Evolutionary conservation across 2,113 vertebrate species (phyloP).

Genomic region (Psilopsiagon aymara): DNA sequence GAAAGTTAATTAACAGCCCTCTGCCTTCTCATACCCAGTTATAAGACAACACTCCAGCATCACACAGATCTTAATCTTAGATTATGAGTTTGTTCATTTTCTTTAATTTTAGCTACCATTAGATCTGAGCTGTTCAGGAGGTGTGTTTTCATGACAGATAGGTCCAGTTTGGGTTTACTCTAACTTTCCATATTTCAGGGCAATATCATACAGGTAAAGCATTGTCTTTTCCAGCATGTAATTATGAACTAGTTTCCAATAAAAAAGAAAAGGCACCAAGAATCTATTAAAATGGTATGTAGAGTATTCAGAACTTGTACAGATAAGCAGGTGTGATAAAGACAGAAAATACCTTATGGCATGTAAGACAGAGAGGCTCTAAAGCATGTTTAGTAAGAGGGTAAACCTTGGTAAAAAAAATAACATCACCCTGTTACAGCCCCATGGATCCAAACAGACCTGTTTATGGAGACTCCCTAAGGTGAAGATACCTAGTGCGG

Average conservation of each 20-base stretch:
- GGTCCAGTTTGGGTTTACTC: neutral
- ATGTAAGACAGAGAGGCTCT: neutral
- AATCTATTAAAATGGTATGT: neutral
- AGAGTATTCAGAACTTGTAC: neutral
- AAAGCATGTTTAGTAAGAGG: neutral
- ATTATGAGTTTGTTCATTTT: neutral
- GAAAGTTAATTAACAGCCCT: slow-evolving; percentile 66
- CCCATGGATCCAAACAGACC: neutral
- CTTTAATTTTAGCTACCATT: neutral
- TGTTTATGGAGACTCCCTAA: neutral
- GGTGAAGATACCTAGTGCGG: neutral
- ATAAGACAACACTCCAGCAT: neutral
- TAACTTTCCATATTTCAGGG: neutral
- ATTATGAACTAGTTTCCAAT: neutral
- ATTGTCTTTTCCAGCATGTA: neutral
- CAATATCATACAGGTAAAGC: neutral
- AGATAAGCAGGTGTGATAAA: neutral
- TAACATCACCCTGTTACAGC: neutral
- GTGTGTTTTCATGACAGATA: neutral
- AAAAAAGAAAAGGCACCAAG: neutral
- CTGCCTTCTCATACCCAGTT: slow-evolving; percentile 29
- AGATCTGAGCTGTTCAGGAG: accelerated
- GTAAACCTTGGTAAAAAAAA: neutral
- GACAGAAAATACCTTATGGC: neutral
- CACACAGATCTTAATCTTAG: slow-evolving; percentile 6